Evolutionary conservation across 2,888 invertebrate genomes (phyloP), one percentile per base, ranked within the genome.

Genomic region (Chaetoderma sp.): DNA sequence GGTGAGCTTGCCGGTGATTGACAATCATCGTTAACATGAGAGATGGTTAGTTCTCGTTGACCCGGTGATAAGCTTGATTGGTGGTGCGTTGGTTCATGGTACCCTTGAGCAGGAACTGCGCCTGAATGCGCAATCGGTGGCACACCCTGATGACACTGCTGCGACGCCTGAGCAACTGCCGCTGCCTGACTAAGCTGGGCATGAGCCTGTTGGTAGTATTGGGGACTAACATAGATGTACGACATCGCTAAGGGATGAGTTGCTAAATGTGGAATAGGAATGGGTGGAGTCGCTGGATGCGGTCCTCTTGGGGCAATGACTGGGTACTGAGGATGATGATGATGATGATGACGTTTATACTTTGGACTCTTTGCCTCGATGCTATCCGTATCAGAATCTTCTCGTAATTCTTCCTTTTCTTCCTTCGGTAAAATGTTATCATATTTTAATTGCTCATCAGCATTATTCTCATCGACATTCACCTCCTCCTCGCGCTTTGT

Each of bases 161-260:
- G 71, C 8, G n/a, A n/a, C n/a, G n/a, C n/a, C n/a, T n/a, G n/a
- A n/a, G n/a, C n/a, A n/a, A n/a, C n/a, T n/a, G n/a, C n/a, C n/a
- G n/a, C n/a, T n/a, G n/a, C n/a, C n/a, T 67, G 71, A 49, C 59
- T 66, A 47, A 74, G 71, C 28, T 76, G 71, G 54, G 73, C 72
- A 65, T 74, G 71, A 21, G 75, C 68, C 62, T 76, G 73, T 61
- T 78, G 81, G 67, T 79, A 78, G 45, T 78, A 77, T 61, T 79
- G 76, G 60, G 79, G 76, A 68, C 79, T 80, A 67, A 81, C 68
- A 47, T 78, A 79, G 64, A 76, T 77, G 64, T 81, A 80, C 65
- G 78, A 78, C 78, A 81, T 80, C 65, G 80, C 79, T 54, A 82
- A 65, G 25, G 78, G 78, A 33, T 78, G 81, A 27, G 80, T 32